Evolutionary conservation across 1,140 invertebrate species (phyloP).

Genomic region (Meloidogyne hapla): DNA sequence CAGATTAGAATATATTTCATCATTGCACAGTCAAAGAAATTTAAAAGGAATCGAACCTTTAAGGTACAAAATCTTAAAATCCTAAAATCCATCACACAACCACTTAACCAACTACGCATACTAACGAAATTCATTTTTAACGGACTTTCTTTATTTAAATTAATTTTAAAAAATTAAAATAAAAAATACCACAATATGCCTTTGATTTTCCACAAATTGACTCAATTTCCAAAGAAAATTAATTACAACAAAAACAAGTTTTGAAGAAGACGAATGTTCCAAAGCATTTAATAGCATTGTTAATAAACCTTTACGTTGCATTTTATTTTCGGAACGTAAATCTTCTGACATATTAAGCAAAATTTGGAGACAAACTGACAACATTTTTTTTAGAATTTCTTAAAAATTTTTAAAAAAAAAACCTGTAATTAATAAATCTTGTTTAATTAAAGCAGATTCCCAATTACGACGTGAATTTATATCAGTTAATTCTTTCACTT

Average conservation of each 20-base stretch:
- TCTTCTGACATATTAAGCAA: constrained; percentile 92
- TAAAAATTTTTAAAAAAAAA: constrained; percentile 24
- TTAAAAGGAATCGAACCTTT: not conserved
- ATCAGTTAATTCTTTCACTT: constrained; percentile 73
- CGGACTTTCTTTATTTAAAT: too few species aligned
- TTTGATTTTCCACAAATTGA: constrained; percentile 89
- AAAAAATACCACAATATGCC: constrained; percentile 74
- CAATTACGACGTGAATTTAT: constrained; percentile 68
- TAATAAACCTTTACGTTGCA: constrained; percentile 86
- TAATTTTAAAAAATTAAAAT: too few species aligned
- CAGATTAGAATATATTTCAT: not conserved
- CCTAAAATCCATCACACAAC: not conserved
- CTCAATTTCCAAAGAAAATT: constrained; percentile 93
- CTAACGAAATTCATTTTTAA: too few species aligned
- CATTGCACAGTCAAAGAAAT: not conserved
- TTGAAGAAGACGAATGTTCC: constrained; percentile 77
- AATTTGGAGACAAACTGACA: constrained; percentile 76
- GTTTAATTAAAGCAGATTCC: constrained; percentile 79
- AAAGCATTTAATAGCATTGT: constrained; percentile 82
- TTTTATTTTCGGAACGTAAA: constrained; percentile 87
- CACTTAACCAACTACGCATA: not conserved
- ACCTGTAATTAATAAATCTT: constrained; percentile 83
- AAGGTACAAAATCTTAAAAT: too few species aligned
- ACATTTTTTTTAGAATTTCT: constrained; percentile 23
- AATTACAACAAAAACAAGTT: constrained; percentile 84